Percentiles rank a stretch among this genome's conserved stretches.
These are phyloP conservation scores for Calliopum simillimum DNA, from an alignment of 2,888 invertebrate species.

Conservation along the genomic window DNA sequence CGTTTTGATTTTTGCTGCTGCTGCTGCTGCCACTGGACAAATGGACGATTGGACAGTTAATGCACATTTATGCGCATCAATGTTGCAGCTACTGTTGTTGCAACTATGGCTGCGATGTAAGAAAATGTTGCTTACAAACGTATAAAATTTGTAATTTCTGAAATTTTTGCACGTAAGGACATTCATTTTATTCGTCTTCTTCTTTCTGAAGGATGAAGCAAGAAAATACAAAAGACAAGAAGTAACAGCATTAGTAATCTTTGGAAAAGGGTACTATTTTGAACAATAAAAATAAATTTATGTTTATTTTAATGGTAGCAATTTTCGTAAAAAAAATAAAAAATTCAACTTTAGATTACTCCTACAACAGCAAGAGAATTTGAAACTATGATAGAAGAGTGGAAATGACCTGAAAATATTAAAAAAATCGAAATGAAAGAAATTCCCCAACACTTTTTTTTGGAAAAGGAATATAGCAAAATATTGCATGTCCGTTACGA, in stretches of 20 bases:
- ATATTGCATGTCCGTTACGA: too few species aligned
- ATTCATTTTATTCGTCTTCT: constrained; percentile 55
- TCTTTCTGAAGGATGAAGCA: too few species aligned
- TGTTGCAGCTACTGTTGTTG: constrained; percentile 1
- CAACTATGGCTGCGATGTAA: neutral
- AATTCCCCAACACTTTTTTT: too few species aligned
- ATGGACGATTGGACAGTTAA: constrained; percentile 61
- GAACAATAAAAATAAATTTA: neutral
- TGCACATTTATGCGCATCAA: constrained; percentile 63
- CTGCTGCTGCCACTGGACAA: constrained; percentile 21
- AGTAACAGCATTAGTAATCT: too few species aligned
- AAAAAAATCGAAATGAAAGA: too few species aligned
- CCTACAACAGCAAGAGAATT: too few species aligned
- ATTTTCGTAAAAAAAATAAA: neutral
- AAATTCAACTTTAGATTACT: neutral
- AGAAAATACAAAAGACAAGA: neutral
- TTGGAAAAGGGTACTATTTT: neutral
- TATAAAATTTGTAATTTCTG: constrained; percentile 54
- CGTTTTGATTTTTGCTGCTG: constrained; percentile 57
- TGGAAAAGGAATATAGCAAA: too few species aligned
- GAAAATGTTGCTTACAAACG: neutral
- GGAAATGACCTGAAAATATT: too few species aligned
- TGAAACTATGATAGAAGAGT: too few species aligned
- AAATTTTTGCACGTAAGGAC: constrained; percentile 60
- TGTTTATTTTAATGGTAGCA: neutral